Base-by-base conservation (phyloP, 37 sponge, comb jelly and placozoan genomes). In the Geodia barretti region DNA sequence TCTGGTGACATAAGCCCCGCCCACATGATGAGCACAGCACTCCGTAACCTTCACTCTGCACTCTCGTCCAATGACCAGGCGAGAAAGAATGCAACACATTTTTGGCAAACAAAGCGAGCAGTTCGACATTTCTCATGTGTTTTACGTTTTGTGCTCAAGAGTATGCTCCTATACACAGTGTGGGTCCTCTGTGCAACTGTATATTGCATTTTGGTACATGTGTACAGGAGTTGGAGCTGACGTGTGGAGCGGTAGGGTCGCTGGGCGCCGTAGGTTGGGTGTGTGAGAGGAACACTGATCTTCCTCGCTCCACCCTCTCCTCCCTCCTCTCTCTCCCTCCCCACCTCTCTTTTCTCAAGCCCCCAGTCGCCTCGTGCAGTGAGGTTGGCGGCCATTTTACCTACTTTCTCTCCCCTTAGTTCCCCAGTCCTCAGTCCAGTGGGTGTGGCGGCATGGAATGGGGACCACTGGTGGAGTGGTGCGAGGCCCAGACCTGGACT, bases 401-500 rank as follows among this genome's bases (percentile, higher is more conserved):
- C n/a, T n/a, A n/a, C n/a, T n/a, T n/a, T n/a, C n/a, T n/a, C 7
- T 47, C 7, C 14, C 54, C 14, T 7, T 47, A 47, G 54, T 47
- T 47, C 54, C 54, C 54, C 54, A 17, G 11, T 14, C 54, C 54
- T 47, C 11, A 14, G 14, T 7, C 54, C 7, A 14, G 54, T 17
- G 54, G 7, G 54, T 47, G 54, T 14, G 14, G 54, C 14, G 54
- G 72, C 54, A 3, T 39, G 4, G 86, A 90, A 2, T 85, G 81
- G 85, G 89, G 92, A 3, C 75, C 79, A 3, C 14, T 81, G 0
- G 65, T 89, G 17, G 54, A 47, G 11, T 47, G 54, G 54, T 47
- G 54, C 14, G 54, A 14, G 54, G 54, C 54, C 14, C 54, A 47
- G 14, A 7, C 7, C 54, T 47, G 54, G 54, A 47, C 54, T 47